A percentile compares a stretch with the other conserved stretches of the same genome.
Conservation (phyloP, 2,113 vertebrate genomes). For the Phaethornis superciliosus region DNA sequence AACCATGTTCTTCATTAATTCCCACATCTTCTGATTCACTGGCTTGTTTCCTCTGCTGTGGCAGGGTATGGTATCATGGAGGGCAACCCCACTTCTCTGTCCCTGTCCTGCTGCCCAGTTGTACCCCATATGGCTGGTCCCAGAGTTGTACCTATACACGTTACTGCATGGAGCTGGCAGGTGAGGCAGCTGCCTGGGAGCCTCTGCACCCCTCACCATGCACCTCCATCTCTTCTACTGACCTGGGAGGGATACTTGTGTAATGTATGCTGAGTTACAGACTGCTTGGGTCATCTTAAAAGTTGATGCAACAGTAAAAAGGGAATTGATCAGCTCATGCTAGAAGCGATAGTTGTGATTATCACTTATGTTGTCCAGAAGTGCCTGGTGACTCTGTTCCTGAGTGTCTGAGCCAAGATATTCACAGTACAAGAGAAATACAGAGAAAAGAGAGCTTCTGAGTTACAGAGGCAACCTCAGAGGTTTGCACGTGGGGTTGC, state of each 20-base stretch:
- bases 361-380: background rate
- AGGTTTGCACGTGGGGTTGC: background rate
- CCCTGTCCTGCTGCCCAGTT: background rate
- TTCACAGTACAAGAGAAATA: background rate
- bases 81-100: background rate
- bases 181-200: background rate
- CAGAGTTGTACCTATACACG: background rate
- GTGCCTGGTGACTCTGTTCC: background rate
- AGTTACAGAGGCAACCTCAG: background rate
- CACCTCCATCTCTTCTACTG: background rate
- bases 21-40: background rate
- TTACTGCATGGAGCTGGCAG: background rate
- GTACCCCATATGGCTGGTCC: background rate
- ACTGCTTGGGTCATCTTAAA: background rate
- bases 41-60: background rate
- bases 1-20: background rate
- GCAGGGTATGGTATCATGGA: background rate
- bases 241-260: background rate
- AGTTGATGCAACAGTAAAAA: background rate
- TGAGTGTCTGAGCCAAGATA: background rate
- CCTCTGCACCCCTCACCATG: background rate
- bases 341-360: fast-evolving
- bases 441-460: background rate
- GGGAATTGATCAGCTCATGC: background rate
- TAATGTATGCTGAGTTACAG: background rate